Evolutionary conservation across 2,113 vertebrate species (phyloP).

Genomic region (Ellobius talpinus): DNA sequence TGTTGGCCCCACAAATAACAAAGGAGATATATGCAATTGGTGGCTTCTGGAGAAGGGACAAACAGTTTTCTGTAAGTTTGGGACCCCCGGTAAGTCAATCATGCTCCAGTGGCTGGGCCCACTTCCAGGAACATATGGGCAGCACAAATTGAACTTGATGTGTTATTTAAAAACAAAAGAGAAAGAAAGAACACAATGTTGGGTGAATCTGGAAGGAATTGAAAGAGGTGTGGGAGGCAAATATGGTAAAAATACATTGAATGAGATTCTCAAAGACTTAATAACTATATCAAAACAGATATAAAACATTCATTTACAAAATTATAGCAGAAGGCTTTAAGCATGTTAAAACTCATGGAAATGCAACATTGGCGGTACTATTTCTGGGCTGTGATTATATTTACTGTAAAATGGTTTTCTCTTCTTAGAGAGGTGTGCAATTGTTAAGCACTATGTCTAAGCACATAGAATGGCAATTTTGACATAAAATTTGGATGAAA

Average conservation of each 20-base stretch:
- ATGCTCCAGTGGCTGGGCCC: background rate
- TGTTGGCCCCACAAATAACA: background rate
- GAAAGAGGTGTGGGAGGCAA: background rate
- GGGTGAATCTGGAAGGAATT: no score
- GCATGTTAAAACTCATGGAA: background rate
- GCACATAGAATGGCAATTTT: background rate
- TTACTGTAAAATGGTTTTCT: background rate
- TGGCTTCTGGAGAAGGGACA: background rate
- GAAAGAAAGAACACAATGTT: background rate
- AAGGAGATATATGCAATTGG: background rate
- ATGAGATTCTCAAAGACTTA: background rate
- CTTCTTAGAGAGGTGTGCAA: background rate
- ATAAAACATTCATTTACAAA: background rate
- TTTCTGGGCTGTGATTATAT: background rate
- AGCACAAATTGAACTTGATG: background rate
- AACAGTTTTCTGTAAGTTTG: no score
- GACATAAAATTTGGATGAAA: background rate
- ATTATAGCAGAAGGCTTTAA: background rate
- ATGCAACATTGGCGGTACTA: background rate
- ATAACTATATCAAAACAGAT: background rate
- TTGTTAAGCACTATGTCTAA: background rate
- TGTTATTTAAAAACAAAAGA: background rate
- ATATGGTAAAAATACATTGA: background rate
- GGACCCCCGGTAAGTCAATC: no score
- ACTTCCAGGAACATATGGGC: background rate